These are phyloP conservation scores for Standfussiana lucernea DNA, from an alignment of 2,888 invertebrate genomes.

Conservation along the genomic window DNA sequence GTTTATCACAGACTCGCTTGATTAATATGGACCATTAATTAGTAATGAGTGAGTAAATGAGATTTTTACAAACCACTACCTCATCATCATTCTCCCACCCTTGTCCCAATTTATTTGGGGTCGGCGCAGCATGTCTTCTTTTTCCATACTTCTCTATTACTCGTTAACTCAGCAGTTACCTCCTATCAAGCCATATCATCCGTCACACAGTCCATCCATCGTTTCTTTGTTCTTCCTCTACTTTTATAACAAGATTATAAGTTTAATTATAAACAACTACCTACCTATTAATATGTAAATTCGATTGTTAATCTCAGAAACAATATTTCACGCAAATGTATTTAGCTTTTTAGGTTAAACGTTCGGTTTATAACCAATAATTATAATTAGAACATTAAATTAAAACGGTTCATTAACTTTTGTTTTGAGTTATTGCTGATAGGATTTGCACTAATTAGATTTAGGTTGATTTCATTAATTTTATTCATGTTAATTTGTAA, in stretches of 20 bases:
- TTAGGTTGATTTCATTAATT: slow-evolving; percentile 21
- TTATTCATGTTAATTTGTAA: no score
- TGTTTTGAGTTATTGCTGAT: slow-evolving; percentile 26
- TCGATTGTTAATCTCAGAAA: slow-evolving; percentile 37
- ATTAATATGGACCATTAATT: slow-evolving; percentile 22
- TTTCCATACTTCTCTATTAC: no score
- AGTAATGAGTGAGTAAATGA: slow-evolving; percentile 14
- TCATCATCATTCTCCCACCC: no score
- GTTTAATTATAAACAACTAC: no score
- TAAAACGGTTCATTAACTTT: slow-evolving; percentile 30
- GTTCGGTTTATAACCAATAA: slow-evolving; percentile 38
- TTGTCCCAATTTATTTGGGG: no score
- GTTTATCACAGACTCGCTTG: slow-evolving; percentile 14
- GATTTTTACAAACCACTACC: slow-evolving; percentile 34
- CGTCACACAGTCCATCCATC: no score
- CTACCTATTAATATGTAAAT: slow-evolving; percentile 53
- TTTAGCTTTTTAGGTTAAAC: slow-evolving; percentile 57
- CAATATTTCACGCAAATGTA: slow-evolving; percentile 43
- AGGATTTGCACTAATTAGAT: slow-evolving; percentile 19
- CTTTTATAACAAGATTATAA: no score
- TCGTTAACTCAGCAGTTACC: no score
- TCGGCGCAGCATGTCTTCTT: no score
- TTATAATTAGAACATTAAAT: slow-evolving; percentile 40
- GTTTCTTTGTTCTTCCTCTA: no score
- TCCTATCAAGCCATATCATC: no score